Conservation (phyloP, 2,113 vertebrate species). For the Pluvianellus socialis region DNA sequence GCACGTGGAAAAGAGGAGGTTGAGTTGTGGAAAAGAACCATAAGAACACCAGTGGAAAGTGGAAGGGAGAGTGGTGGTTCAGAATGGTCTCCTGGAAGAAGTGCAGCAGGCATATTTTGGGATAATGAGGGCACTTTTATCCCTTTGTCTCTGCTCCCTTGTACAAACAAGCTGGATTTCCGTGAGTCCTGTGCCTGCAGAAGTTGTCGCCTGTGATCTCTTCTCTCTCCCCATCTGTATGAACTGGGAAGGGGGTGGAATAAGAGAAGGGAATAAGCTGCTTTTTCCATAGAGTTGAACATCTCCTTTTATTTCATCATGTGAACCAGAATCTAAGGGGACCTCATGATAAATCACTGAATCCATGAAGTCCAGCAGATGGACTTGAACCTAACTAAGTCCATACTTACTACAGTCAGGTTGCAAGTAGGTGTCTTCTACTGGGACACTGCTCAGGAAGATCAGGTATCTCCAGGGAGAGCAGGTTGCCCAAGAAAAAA, state of each 20-base stretch:
- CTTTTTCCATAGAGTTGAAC: background rate
- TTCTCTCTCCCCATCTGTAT: background rate
- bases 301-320: background rate
- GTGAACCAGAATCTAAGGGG: background rate
- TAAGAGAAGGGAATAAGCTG: background rate
- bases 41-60: background rate
- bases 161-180: background rate
- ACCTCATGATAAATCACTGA: background rate
- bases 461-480: background rate
- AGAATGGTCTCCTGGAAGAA: background rate
- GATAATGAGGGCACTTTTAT: background rate
- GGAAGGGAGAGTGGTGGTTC: background rate
- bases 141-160: background rate
- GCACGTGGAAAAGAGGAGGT: background rate
- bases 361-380: background rate
- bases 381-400: background rate
- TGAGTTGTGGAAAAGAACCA: background rate
- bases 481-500: background rate
- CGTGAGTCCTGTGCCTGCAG: background rate
- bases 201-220: fast-evolving
- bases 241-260: background rate
- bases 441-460: background rate
- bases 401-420: background rate
- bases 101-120: background rate
- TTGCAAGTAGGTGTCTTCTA: background rate